Conservation (phyloP, 2,113 vertebrate genomes). For the Geothlypis trichas region DNA sequence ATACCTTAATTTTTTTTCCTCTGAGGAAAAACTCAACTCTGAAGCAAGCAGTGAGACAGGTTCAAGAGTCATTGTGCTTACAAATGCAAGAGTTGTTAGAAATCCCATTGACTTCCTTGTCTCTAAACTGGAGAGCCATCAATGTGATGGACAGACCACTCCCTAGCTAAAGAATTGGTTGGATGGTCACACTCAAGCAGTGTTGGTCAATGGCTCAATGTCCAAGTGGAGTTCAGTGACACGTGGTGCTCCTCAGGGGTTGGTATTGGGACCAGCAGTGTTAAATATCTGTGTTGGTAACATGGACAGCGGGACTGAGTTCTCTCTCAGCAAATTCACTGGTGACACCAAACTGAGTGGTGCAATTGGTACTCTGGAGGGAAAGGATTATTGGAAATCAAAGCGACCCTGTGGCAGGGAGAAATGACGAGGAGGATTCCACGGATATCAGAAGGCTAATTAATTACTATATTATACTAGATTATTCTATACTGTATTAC, state of each 20-base stretch:
- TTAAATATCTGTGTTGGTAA: neutral
- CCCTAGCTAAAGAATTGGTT: neutral
- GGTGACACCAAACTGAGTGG: neutral
- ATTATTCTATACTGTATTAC: too few species aligned
- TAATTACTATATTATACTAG: too few species aligned
- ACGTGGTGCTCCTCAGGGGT: neutral
- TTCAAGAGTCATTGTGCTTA: neutral
- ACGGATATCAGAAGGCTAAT: too few species aligned
- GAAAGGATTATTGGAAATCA: neutral
- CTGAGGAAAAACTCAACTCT: neutral
- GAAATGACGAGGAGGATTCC: too few species aligned
- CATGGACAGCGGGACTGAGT: too few species aligned
- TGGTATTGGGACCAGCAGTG: fast-evolving
- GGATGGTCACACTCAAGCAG: too few species aligned
- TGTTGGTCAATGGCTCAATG: neutral
- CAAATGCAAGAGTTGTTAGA: neutral
- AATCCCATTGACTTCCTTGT: neutral
- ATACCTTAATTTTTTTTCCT: neutral
- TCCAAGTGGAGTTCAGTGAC: neutral
- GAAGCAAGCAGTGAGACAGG: neutral
- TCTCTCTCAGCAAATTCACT: neutral
- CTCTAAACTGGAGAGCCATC: neutral
- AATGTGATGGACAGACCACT: neutral
- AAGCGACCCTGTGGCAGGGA: too few species aligned
- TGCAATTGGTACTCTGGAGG: neutral